Evolutionary conservation across 2,797 vertebrate species (phyloP), one percentile per base, ranked within the genome.

Genomic region (Acomys russatus): DNA sequence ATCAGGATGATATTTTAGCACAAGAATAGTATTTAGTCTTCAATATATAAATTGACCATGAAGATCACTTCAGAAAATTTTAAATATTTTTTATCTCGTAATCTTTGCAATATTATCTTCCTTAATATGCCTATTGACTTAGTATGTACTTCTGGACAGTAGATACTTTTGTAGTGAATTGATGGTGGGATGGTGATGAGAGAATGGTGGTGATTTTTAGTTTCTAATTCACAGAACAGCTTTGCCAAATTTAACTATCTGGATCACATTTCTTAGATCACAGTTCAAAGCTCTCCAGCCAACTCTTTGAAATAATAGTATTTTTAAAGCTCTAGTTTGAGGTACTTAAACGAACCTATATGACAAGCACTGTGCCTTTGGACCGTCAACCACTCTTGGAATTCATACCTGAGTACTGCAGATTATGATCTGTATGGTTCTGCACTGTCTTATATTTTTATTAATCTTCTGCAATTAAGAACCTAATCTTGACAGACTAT

Each of bases 401-500:
- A 92, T 87, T 91, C 23, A 56, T 84, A 96, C 63, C 33, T 92
- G 96, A 94, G 95, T 96, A 88, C 68, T 95, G 71, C 56, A 63
- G 63, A 87, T 79, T 92, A 82, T 86, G 56, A 77, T 95, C 94
- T 96, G 54, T 91, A 61, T 94, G 59, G 77, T 44, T 96, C 85
- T 92, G 18, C 80, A 87, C 64, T 88, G 70, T 71, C 77, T 94
- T 98, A 90, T 71, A 91, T 94, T 95, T 96, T 96, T 96, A 95
- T 97, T 97, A 94, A 89, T 76, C 25, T 95, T 35, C 51, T 93
- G 30, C 93, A 80, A 97, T 94, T 96, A 95, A 87, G 70, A 90
- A 84, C 70, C 44, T 23, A 73, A 28, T 94, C 74, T 88, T 95
- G 94, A 94, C 38, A 95, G 88, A 64, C 44, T 88, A 35, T 87